phyloP scores from a whole-genome alignment of 64 coral and sea anemone genomes.

The Montipora sp. region DNA sequence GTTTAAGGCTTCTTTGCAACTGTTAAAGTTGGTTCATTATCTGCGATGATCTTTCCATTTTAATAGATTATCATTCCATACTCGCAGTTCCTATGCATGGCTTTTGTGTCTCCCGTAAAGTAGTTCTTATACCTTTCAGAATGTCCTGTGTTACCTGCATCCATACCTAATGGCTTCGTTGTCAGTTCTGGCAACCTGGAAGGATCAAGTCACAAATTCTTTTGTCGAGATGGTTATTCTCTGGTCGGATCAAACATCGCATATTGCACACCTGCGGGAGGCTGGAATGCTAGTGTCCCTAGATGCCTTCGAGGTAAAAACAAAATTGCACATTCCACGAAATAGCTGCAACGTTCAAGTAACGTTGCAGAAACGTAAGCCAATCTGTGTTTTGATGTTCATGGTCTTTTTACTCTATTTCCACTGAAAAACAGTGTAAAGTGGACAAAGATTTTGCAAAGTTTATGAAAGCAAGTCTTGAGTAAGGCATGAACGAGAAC shows the following conservation, averaged over 20 bases:
- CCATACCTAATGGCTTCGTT: slow-evolving; percentile 4
- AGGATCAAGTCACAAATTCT: slow-evolving; percentile 4
- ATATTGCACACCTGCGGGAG: background rate
- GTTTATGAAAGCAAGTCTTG: too few relatives aligned
- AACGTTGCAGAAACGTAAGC: too few relatives aligned
- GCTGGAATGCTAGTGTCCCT: slow-evolving; percentile 36
- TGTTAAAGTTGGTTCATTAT: too few relatives aligned
- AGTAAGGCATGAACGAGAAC: too few relatives aligned
- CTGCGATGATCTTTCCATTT: too few relatives aligned
- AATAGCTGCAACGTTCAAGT: too few relatives aligned
- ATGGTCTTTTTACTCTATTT: too few relatives aligned
- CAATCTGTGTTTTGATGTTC: too few relatives aligned
- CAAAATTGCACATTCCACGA: background rate
- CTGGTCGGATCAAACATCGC: background rate
- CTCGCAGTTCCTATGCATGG: background rate
- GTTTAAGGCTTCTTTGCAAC: too few relatives aligned
- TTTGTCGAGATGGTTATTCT: slow-evolving; percentile 11
- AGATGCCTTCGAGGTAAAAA: slow-evolving; percentile 21
- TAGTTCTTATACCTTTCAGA: background rate
- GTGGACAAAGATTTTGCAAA: too few relatives aligned
- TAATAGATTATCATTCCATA: background rate
- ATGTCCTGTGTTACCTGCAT: background rate
- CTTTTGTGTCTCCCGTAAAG: background rate
- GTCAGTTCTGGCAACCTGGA: slow-evolving; percentile 1
- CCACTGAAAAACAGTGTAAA: too few relatives aligned